phyloP scores from a whole-genome alignment of 1,140 invertebrate genomes.

The Paralvinella palmiformis region DNA sequence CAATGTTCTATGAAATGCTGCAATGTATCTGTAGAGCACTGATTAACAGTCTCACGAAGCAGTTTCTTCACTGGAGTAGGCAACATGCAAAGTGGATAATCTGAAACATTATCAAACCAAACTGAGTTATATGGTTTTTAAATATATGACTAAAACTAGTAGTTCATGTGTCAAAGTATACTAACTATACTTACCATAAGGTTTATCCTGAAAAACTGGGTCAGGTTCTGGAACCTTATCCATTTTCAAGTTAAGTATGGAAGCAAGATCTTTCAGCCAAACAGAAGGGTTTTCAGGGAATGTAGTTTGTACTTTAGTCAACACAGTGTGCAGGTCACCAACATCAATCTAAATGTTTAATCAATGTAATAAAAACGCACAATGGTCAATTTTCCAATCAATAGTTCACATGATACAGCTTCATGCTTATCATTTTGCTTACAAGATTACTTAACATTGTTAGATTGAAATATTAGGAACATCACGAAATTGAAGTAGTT shows the following conservation, averaged over 20 bases:
- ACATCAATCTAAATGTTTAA: no score
- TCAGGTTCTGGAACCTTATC: constrained; percentile 40
- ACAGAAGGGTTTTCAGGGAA: constrained; percentile 46
- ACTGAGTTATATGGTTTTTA: not conserved
- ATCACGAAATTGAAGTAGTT: no score
- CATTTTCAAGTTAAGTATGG: constrained; percentile 44
- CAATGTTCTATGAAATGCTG: not conserved
- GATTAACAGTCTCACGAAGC: not conserved
- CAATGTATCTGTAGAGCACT: not conserved
- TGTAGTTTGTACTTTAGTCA: no score
- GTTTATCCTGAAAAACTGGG: constrained; percentile 37
- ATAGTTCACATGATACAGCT: no score
- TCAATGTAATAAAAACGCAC: no score
- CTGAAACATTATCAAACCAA: not conserved
- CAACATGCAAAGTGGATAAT: not conserved
- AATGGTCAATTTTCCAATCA: no score
- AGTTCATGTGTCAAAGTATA: not conserved
- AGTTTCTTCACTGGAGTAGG: not conserved
- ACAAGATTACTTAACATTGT: no score
- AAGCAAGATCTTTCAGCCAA: constrained; percentile 51
- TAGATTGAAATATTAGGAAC: no score
- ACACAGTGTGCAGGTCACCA: no score
- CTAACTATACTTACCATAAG: constrained; percentile 30
- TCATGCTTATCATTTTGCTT: no score
- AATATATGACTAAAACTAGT: not conserved